Percentiles rank a stretch among this genome's conserved stretches.
Evolutionary conservation across 2,113 vertebrate genomes (phyloP).

Genomic region (Suncus etruscus): DNA sequence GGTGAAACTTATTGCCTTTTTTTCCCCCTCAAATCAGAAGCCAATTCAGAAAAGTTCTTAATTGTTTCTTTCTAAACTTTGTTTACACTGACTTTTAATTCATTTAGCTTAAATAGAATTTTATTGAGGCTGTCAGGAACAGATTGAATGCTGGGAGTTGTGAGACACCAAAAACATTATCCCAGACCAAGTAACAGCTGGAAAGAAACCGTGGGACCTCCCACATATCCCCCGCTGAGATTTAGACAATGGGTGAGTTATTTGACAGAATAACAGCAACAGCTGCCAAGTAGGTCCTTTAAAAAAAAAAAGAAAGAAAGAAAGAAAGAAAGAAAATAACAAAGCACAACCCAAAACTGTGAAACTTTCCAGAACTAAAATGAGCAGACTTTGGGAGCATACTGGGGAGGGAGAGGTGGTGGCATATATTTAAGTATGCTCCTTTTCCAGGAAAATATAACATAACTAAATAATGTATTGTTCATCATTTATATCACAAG

Average conservation of each 20-base stretch:
- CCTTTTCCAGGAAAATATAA: background rate
- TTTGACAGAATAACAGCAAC: conserved; percentile 53
- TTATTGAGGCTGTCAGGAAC: conserved; percentile 79
- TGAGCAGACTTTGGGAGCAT: background rate
- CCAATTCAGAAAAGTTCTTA: conserved; percentile 57
- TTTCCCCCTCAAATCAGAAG: background rate
- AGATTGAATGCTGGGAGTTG: conserved; percentile 72
- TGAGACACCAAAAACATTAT: conserved; percentile 72
- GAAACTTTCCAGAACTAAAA: conserved; percentile 56
- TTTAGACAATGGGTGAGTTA: conserved; percentile 69
- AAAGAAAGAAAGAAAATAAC: too few relatives aligned
- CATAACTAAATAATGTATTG: background rate
- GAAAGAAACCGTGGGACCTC: conserved; percentile 73
- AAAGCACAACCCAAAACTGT: background rate
- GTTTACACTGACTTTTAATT: conserved; percentile 71
- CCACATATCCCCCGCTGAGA: conserved; percentile 56
- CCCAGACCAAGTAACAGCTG: conserved; percentile 78
- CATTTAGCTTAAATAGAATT: conserved; percentile 77
- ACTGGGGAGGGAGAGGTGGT: background rate
- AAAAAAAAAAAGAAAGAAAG: background rate
- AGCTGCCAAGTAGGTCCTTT: conserved; percentile 60
- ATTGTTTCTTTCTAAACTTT: conserved; percentile 72
- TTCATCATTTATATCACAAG: background rate
- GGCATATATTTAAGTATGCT: background rate
- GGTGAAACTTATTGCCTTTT: conserved; percentile 38